phyloP scores from a whole-genome alignment of 1,140 invertebrate species.

The Meloidogyne chitwoodi region DNA sequence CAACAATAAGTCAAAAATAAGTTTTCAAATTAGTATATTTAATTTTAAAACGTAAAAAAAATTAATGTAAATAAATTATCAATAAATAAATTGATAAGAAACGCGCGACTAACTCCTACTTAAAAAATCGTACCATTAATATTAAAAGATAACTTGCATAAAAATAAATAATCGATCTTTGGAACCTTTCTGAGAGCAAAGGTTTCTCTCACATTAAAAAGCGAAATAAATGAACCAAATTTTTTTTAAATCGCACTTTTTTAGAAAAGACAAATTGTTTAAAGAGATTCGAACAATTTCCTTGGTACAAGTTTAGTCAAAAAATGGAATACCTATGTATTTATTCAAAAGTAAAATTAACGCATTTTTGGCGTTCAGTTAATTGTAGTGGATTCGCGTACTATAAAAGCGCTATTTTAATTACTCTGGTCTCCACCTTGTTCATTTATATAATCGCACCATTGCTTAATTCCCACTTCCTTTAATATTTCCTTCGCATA shows the following conservation, averaged over 20 bases:
- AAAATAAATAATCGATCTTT: neutral
- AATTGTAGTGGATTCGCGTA: too few species aligned
- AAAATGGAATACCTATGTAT: too few species aligned
- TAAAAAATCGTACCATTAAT: neutral
- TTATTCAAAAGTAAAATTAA: too few species aligned
- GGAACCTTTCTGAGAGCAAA: neutral
- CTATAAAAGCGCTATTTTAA: too few species aligned
- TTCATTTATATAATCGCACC: too few species aligned
- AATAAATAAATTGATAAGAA: neutral
- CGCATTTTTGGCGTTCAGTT: too few species aligned
- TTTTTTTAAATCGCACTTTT: neutral
- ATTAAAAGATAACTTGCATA: neutral
- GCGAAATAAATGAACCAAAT: neutral
- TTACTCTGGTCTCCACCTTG: too few species aligned
- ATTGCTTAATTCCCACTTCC: too few species aligned
- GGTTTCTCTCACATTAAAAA: neutral
- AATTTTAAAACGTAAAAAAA: neutral
- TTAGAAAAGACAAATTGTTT: too few species aligned
- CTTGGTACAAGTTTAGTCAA: too few species aligned
- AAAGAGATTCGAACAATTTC: too few species aligned
- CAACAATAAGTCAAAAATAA: neutral
- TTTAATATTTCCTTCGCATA: too few species aligned
- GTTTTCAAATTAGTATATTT: neutral
- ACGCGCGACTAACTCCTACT: neutral
- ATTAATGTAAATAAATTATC: neutral